Evolutionary conservation across 2,113 vertebrate species (phyloP), one percentile per base, ranked within the genome.

Genomic region (Aptenodytes forsteri): DNA sequence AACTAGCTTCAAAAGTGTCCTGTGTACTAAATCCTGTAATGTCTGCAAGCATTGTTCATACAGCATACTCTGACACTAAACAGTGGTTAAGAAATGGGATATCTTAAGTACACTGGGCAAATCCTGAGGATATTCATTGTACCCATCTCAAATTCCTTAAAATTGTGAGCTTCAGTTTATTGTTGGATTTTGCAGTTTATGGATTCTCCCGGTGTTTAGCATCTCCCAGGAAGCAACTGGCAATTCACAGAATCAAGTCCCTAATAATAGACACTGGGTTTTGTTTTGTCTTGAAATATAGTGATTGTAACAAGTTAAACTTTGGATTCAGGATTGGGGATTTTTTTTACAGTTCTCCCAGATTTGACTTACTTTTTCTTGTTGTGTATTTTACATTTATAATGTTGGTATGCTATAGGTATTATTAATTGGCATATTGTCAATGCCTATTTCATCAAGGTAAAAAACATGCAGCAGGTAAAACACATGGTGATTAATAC

Each of bases 391-490:
- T 90, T 96, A 89, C 11, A 76, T 97, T 42, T 95, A 93, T 95
- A 96, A 95, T 62, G 94, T 98, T 22, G 32, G 76, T 10, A 98
- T 30, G 90, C 95, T 32, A 19, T 84, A 73, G 97, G 98, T 13
- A 59, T 93, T 23, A 89, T 87, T 20, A 94, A 98, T 81, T 87
- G 96, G 95, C 82, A 83, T 34, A 32, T 94, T 87, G 65, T 83
- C 98, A 61, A 98, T 99, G n/a, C 76, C 87, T 94, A 77, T 65
- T 30, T 75, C 21, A 86, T 98, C 44, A 98, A 98, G 98, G 98
- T 99, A 97, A 79, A 90, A 89, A 30, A 65, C 18, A 44, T 36
- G 8, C 29, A 64, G 10, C 3, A 3, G 19, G 23, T 46, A 32
- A 30, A n/a, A 40, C 29, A 64, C 29, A 52, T 40, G 47, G 15